Evolutionary conservation across 2,888 invertebrate genomes (phyloP), one percentile per base, ranked within the genome.

Genomic region (Gisinianus flammeolus): DNA sequence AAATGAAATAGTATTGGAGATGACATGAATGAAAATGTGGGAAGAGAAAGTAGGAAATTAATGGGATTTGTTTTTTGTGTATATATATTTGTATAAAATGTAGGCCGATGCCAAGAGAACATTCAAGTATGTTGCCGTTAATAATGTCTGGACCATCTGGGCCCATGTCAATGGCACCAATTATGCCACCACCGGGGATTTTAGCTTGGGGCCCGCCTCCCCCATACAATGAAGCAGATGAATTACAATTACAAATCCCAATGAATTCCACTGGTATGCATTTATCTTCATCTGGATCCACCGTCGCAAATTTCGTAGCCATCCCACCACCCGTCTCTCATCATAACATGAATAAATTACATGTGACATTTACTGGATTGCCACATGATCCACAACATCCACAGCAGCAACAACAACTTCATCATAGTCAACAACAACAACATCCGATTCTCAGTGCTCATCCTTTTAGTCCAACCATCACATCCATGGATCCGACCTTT

Each of bases 141-240:
- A 78, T 83, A 78, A 31, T 81, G 79, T 80, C 82, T n/a, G 4
- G 76, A 77, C 76, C 82, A 2, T 16, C 67, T 31, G 72, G 80
- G 30, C 77, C 79, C 22, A 74, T 75, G 5, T 44, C 71, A 10
- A 35, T 64, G 33, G 44, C 44, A 52, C 64, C 72, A 76, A 70
- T 76, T 69, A 54, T 76, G 44, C 67, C 79, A 75, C 58, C 79
- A 75, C 58, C 76, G 70, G 66, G 79, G 30, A 76, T 76, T 16
- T 76, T 78, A 8, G 79, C 75, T 2, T 84, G 84, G 84, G 84
- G 83, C 4, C 84, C 84, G 22, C 84, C 84, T 4, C 84, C 84
- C n/a, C 81, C 84, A 1, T 84, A 84, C 56, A 79, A 81, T 56
- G 76, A 78, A 24, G 33, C 19, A 35, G n/a, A 2, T 10, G 33